These are phyloP conservation scores for Plagiodera versicolora DNA, from an alignment of 2,888 invertebrate genomes.

Conservation along the genomic window DNA sequence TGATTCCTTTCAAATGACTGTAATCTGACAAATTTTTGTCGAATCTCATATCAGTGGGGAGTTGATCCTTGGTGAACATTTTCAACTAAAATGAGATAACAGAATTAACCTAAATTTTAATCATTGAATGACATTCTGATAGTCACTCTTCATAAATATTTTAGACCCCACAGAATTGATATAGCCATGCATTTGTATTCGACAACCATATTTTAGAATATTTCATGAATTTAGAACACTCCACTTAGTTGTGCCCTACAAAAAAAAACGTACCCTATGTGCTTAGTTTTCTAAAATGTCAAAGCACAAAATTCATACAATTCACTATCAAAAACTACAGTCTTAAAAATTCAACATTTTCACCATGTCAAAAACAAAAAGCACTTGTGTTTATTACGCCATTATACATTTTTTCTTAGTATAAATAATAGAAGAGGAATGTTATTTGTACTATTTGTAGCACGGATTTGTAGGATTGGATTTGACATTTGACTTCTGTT, in stretches of 20 bases:
- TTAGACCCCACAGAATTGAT: background rate
- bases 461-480: too few species aligned
- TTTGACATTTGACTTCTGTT: too few species aligned
- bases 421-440: background rate
- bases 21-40: background rate
- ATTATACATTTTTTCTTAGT: background rate
- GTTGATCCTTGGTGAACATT: conserved; percentile 6
- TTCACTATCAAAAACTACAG: background rate
- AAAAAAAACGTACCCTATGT: background rate
- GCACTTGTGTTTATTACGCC: background rate
- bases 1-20: background rate
- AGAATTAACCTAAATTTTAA: background rate
- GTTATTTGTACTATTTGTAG: conserved; percentile 14
- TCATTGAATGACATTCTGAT: too few species aligned
- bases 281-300: background rate
- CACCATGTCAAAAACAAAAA: background rate
- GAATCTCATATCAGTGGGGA: background rate
- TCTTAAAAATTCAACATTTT: background rate
- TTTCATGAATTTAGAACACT: background rate
- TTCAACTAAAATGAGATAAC: background rate
- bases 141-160: too few species aligned
- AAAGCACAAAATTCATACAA: background rate
- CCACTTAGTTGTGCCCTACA: background rate
- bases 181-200: background rate
- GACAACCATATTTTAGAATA: background rate